Evolutionary conservation across 2,113 vertebrate species (phyloP).

Genomic region (Tringa solitaria): DNA sequence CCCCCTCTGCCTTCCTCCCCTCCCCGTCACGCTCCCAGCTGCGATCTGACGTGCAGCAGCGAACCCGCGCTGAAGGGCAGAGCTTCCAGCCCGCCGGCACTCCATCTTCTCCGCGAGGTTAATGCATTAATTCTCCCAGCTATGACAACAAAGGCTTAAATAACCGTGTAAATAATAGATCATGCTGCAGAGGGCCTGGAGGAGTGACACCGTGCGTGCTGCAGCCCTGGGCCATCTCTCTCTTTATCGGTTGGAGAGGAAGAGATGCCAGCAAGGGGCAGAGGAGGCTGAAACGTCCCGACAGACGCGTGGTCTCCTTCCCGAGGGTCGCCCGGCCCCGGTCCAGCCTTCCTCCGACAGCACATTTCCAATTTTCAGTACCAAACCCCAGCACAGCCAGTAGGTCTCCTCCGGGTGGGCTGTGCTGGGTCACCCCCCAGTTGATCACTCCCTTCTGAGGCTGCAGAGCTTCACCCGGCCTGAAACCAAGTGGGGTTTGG

Average conservation of each 20-base stretch:
- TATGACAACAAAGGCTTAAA: conserved; percentile 18
- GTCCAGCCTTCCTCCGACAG: background rate
- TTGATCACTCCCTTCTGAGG: fast-evolving
- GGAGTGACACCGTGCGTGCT: fast-evolving
- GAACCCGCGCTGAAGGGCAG: background rate
- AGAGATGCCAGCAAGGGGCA: background rate
- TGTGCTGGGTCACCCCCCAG: fast-evolving
- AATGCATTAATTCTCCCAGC: background rate
- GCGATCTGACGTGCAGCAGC: background rate
- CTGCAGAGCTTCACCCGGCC: background rate
- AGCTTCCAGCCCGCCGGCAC: background rate
- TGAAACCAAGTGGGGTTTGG: fast-evolving
- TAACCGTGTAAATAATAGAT: background rate
- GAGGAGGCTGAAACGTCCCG: too few species aligned
- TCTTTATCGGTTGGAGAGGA: fast-evolving
- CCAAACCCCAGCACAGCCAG: background rate
- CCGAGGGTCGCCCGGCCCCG: background rate
- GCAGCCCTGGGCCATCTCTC: background rate
- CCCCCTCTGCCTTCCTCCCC: fast-evolving
- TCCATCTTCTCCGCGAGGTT: background rate
- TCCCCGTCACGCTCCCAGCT: background rate
- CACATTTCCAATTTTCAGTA: fast-evolving
- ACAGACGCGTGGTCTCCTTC: fast-evolving
- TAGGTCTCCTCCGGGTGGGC: background rate
- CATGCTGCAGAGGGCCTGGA: background rate